phyloP scores from a whole-genome alignment of 2,797 vertebrate species.

The Apogon talboti region DNA sequence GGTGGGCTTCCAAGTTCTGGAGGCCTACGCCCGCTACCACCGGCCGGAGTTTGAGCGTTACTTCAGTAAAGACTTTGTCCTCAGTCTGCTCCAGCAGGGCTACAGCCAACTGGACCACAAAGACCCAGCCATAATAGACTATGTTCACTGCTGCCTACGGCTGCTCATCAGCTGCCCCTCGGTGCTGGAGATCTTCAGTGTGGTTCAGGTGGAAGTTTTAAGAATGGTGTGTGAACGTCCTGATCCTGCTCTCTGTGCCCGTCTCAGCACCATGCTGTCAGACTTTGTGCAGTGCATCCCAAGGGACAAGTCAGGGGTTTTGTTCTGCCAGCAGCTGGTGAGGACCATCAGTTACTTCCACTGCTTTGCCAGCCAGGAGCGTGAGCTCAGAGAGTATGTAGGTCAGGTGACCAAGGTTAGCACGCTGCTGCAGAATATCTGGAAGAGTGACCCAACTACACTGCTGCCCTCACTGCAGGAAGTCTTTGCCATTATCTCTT shows the following conservation, averaged over 20 bases:
- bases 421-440: conserved; percentile 92
- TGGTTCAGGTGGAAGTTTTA: conserved; percentile 92
- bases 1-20: conserved; percentile 94
- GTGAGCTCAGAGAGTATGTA: conserved; percentile 92
- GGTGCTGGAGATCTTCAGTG: conserved; percentile 91
- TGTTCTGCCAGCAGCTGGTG: conserved; percentile 97
- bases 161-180: conserved; percentile 97
- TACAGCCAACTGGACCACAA: conserved; percentile 88
- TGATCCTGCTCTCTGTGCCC: conserved; percentile 88
- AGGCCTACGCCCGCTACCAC: conserved; percentile 96
- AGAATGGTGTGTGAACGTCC: conserved; percentile 94
- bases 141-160: conserved; percentile 91
- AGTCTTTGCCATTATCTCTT: conserved; percentile 95
- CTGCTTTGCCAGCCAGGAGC: conserved; percentile 88
- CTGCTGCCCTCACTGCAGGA: conserved; percentile 95
- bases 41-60: conserved; percentile 93
- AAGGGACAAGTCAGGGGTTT: conserved; percentile 88
- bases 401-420: conserved; percentile 94
- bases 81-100: conserved; percentile 91
- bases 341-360: conserved; percentile 96
- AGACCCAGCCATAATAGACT: conserved; percentile 92
- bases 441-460: conserved; percentile 93
- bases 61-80: conserved; percentile 90
- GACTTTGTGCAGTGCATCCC: conserved; percentile 97
- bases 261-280: conserved; percentile 89